Conservation (phyloP, 2,113 vertebrate genomes). For the Acanthochromis polyacanthus region DNA sequence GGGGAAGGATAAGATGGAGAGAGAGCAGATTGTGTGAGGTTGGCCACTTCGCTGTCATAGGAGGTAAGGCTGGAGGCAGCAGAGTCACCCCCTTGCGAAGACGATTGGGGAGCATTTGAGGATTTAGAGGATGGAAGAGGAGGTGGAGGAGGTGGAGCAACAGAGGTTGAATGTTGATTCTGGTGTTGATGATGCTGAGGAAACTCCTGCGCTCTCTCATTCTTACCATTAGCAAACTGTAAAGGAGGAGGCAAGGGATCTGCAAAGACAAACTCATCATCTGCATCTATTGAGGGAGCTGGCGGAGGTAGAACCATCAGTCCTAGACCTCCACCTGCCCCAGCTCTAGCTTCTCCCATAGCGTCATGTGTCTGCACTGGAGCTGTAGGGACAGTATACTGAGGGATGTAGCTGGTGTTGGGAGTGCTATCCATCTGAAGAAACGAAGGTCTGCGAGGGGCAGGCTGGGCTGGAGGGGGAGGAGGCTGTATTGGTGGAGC, state of each 20-base stretch:
- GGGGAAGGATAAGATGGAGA: slow-evolving; percentile 82
- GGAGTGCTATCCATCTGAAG: slow-evolving; percentile 79
- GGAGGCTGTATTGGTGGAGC: slow-evolving; percentile 68
- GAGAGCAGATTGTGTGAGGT: slow-evolving; percentile 88
- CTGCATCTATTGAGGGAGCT: slow-evolving; percentile 90
- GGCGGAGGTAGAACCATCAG: slow-evolving; percentile 91
- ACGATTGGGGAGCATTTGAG: slow-evolving; percentile 62
- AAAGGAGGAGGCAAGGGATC: slow-evolving; percentile 93
- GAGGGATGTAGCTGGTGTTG: slow-evolving; percentile 74
- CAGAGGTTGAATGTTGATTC: slow-evolving; percentile 57
- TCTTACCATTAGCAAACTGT: slow-evolving; percentile 93
- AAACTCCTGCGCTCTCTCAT: slow-evolving; percentile 67
- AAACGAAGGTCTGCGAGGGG: slow-evolving; percentile 81
- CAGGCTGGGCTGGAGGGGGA: slow-evolving; percentile 75
- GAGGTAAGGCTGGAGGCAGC: slow-evolving; percentile 93
- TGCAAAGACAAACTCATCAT: slow-evolving; percentile 93
- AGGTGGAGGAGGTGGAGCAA: slow-evolving; percentile 68
- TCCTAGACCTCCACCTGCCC: slow-evolving; percentile 78
- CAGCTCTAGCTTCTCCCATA: slow-evolving; percentile 48
- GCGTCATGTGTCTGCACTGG: slow-evolving; percentile 60
- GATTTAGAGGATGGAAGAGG: slow-evolving; percentile 59
- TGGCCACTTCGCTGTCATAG: slow-evolving; percentile 95
- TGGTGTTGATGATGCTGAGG: slow-evolving; percentile 66
- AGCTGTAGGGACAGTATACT: slow-evolving; percentile 77
- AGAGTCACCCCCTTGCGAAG: slow-evolving; percentile 88